Conservation (phyloP, 2,113 vertebrate genomes). For the Hippoglossus stenolepis region DNA sequence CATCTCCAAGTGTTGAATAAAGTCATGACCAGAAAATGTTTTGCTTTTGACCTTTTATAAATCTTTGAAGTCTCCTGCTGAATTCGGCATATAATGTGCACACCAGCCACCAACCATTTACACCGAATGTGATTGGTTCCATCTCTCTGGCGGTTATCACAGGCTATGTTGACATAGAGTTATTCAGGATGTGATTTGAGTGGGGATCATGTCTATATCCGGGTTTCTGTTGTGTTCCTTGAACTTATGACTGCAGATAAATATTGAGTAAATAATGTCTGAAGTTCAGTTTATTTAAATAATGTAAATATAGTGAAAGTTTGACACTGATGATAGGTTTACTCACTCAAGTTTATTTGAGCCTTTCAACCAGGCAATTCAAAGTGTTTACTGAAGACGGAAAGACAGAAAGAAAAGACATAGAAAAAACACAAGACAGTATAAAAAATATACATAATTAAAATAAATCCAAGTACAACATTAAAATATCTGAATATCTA, state of each 20-base stretch:
- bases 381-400: no score
- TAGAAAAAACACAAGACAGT: background rate
- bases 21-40: background rate
- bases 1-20: rapidly evolving
- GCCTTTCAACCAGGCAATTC: no score
- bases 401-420: background rate
- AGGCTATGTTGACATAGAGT: background rate
- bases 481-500: no score
- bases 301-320: no score
- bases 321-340: no score
- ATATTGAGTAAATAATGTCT: no score
- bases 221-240: background rate
- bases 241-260: no score
- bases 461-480: no score
- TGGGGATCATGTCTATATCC: background rate
- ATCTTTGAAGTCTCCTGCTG: background rate
- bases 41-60: background rate
- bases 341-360: no score
- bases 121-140: background rate
- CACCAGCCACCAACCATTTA: background rate
- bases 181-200: background rate
- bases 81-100: background rate
- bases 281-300: no score
- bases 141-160: background rate
- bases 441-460: no score